Evolutionary conservation across 2,113 vertebrate genomes (phyloP), one percentile per base, ranked within the genome.

Genomic region (Pelodiscus sinensis): DNA sequence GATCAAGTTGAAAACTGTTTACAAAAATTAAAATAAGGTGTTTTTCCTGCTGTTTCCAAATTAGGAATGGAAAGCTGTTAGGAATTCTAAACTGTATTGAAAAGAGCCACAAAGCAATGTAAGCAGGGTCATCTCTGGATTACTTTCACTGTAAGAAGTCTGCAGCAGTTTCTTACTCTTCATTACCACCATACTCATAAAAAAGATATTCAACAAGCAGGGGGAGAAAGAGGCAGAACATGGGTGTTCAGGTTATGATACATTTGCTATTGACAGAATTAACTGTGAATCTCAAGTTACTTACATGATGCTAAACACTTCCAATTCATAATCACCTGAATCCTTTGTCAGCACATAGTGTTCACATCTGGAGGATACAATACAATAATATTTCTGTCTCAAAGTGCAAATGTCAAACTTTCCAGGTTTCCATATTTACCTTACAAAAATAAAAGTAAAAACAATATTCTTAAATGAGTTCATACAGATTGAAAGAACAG

Each of bases 391-490:
- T 77, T 50, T 77, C 38, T 50, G 24, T 57, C 38, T 71, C 52
- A 60, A 90, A 79, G 52, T 89, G 83, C 87, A 92, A 93, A 95
- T 21, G 0, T 95, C 94, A 96, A 13, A 86, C 91, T 52, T 86
- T 94, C 90, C 91, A 92, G 84, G 89, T 97, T 89, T 96, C 96
- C 94, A 95, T 95, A 92, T 94, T 96, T 97, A 96, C 96, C 91
- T 94, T 68, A 83, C 88, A 91, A 93, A 93, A 95, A 78, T 86
- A 95, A 95, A 95, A 88, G 86, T 92, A 44, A 44, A 92, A 95
- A 90, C 71, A 94, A 85, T 82, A 78, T 96, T 96, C 88, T 91
- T 78, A 15, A 38, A 84, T 95, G 96, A 91, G 92, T 95, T 95
- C 68, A 87, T 93, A 94, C 92, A 96, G 95, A 95, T 82, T 88